phyloP scores from a whole-genome alignment of 2,797 vertebrate species.

The Macroramphosus scolopax region DNA sequence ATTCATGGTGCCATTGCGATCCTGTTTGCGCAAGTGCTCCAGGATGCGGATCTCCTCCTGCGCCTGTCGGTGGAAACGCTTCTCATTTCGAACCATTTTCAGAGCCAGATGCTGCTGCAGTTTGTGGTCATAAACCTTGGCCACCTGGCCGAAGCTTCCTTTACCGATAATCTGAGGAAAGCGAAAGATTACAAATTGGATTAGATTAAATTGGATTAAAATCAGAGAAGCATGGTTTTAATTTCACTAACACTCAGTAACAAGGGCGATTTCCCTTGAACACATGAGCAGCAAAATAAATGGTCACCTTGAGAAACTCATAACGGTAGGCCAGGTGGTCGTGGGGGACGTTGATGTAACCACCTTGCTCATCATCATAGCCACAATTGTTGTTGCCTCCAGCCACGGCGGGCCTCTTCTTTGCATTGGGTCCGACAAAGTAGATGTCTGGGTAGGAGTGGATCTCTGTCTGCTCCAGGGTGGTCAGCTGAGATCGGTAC shows the following conservation, averaged over 20 bases:
- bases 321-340: constrained; percentile 96
- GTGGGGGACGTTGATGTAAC: constrained; percentile 91
- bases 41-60: constrained; percentile 96
- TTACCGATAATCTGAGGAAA: constrained; percentile 91
- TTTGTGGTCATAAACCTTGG: constrained; percentile 97
- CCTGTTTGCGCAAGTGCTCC: constrained; percentile 95
- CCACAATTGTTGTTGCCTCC: constrained; percentile 92
- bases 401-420: constrained; percentile 88
- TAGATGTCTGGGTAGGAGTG: constrained; percentile 87
- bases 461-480: constrained; percentile 92
- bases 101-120: constrained; percentile 92
- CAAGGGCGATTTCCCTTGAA: too few species aligned
- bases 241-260: too few species aligned
- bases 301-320: constrained; percentile 88
- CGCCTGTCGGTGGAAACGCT: constrained; percentile 94
- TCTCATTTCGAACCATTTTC: constrained; percentile 98
- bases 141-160: constrained; percentile 97
- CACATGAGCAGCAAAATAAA: background rate
- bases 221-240: too few species aligned
- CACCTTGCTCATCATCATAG: constrained; percentile 94
- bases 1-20: constrained; percentile 93
- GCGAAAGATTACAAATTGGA: too few species aligned
- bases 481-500: constrained; percentile 86
- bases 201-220: too few species aligned
- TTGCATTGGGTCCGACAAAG: constrained; percentile 94